Base-by-base conservation (phyloP, 2,113 vertebrate species). In the Elachura formosa region DNA sequence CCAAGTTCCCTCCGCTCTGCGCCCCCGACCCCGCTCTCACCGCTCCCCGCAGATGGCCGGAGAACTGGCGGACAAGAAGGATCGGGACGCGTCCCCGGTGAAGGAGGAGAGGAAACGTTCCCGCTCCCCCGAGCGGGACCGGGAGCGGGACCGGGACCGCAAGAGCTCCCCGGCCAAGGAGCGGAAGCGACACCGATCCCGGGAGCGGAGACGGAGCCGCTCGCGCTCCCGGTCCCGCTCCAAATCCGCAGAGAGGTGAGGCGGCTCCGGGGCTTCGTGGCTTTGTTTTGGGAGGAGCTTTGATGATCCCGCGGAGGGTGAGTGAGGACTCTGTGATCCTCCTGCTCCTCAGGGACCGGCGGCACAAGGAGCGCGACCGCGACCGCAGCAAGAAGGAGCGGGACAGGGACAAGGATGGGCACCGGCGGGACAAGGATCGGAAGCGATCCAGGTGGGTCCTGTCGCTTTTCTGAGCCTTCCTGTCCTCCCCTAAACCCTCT, bases 101-200 rank as follows among this genome's bases (percentile, higher is more conserved):
- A 99, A 99, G 95, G 99, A 99, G 68, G 99, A 99, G 71, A 97
- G 98, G 77, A 99, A 98, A 81, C 98, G 98, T 24, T 99, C 98
- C 40, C 98, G 98, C 3, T 98, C 98, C 33, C 98, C 98, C 2
- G 99, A 99, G 14, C 92, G 98, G 85, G 99, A 99, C 4, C 95
- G 98, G 69, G 98, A 99, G 2, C 95, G 98, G 8, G 98, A 98
- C 5, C 94, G 98, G 34, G 99, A 99, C 38, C 97, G 99, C 23
- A 99, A 99, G 90, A 46, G 72, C 12, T 99, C 99, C 48, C 99
- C 99, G 0, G 28, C 96, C 51, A 99, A 99, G 94, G 98, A 99
- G 4, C 93, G 98, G n/a, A 99, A 98, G 80, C 97, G 98, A 1
- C 98, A 99, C 90, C 98, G 99, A 4, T 99, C 99, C 36, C 98